Evolutionary conservation across 35 echinoderm and acorn worm species (phyloP).

Genomic region (Ptychodera flava): DNA sequence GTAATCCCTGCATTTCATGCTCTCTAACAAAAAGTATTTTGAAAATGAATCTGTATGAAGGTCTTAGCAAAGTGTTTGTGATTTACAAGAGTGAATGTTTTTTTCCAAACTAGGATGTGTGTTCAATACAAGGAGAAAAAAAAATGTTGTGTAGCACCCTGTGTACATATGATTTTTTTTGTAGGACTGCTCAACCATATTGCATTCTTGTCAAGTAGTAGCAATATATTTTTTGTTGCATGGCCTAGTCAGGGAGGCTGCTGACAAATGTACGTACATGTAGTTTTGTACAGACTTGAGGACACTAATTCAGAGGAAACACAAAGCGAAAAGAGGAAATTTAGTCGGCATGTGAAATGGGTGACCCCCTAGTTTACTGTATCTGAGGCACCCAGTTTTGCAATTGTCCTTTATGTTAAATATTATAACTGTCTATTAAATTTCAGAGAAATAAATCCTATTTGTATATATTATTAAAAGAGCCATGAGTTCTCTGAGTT

Average conservation of each 20-base stretch:
- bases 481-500: too few species aligned
- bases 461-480: neutral
- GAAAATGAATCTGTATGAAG: too few species aligned
- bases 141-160: too few species aligned
- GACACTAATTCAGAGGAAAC: neutral
- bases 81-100: too few species aligned
- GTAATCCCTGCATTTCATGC: too few species aligned
- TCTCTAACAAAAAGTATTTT: too few species aligned
- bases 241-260: neutral
- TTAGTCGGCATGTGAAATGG: neutral
- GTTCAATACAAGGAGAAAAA: too few species aligned
- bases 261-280: neutral
- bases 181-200: too few species aligned
- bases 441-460: neutral
- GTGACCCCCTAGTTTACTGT: neutral
- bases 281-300: constrained; percentile 1
- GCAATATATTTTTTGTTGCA: neutral
- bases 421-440: neutral
- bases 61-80: too few species aligned
- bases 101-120: too few species aligned
- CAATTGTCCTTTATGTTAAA: neutral
- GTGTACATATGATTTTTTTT: too few species aligned
- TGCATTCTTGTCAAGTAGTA: neutral
- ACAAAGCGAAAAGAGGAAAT: neutral
- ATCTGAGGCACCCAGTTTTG: neutral